Base-by-base conservation (phyloP, 2,113 vertebrate genomes). In the Globicephala melas region DNA sequence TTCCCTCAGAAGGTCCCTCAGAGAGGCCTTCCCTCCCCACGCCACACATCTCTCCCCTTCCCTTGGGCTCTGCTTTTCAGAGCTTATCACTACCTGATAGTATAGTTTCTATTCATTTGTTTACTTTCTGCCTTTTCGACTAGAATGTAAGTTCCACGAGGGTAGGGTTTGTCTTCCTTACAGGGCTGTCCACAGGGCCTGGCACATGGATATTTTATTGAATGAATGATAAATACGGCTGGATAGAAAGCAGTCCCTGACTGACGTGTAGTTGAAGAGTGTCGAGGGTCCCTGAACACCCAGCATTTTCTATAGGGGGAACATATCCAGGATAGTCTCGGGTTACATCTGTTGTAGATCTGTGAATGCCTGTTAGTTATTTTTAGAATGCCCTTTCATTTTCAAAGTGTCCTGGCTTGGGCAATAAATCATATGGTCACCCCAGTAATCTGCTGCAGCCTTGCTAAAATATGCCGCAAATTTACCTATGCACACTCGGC, bases 391-490 rank as follows among this genome's bases (percentile, higher is more conserved):
- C 18, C 13, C 31, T 41, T 55, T 89, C 53, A 58, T 82, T 68
- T 67, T 94, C 67, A 36, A 44, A 80, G 13, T 93, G 47, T 74
- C 70, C 86, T 65, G 33, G 50, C 76, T 90, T 68, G 36, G 8
- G 73, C 17, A 60, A 62, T 92, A 85, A 91, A 74, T 91, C 73
- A 82, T 74, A n/a, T 14, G 44, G 36, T 94, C 28, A 62, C 70
- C 2, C 38, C 74, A 36, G 50, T 62, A 67, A 44, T 94, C 96
- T 97, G 38, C 76, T 71, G 65, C 33, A 63, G 44, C 44, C 63
- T 86, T 80, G 36, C 33, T 97, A 89, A 97, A 95, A 95, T 47
- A 82, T 76, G 58, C 81, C 95, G 15, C 81, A 25, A 47, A 89
- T 94, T 95, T 83, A 87, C 81, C 44, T 76, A 12, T 7, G 2